Base-by-base conservation (phyloP, 1,140 invertebrate species). In the Pogonognathellus flavescens region DNA sequence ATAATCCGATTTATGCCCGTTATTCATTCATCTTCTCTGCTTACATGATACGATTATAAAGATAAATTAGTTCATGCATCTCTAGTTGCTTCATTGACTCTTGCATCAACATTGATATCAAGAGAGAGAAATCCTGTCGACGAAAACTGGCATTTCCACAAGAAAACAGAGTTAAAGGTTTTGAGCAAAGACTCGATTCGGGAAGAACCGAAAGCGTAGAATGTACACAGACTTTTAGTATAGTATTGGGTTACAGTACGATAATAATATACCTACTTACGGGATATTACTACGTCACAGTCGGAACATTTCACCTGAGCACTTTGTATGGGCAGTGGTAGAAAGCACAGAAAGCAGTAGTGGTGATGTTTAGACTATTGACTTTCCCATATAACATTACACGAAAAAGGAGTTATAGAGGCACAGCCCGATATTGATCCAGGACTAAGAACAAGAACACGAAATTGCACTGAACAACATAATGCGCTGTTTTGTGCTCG, bases 401-500 rank as follows among this genome's bases (percentile, higher is more conserved):
- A 59, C 4, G 55, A 9, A 59, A 18, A 14, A 59, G 55, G 55
- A 80, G 72, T 25, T 52, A 31, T n/a, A 52, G 18, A 80, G 50
- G 25, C 72, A 52, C 72, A 80, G 31, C 31, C 72, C 41, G 14
- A 80, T 50, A 57, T 81, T 55, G 50, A 81, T 81, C 53, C 62
- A 25, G 62, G 25, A 81, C 20, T n/a, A 55, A 60, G 53, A 31
- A 16, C 57, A 82, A 41, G 31, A 55, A 82, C 31, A 25, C 31
- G 14, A 49, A 25, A 82, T 60, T 62, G 57, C 22, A 20, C 80
- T 55, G 53, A 60, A 59, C 31, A 82, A 82, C 53, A 82, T 60
- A 62, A 60, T 82, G 81, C 57, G 57, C 81, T 60, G 80, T 53
- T 76, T 31, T 50, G 70, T 84, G 83, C 9, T 52, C 50, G 16